Base-by-base conservation (phyloP, 2,888 invertebrate genomes). In the Ellobium chinense region DNA sequence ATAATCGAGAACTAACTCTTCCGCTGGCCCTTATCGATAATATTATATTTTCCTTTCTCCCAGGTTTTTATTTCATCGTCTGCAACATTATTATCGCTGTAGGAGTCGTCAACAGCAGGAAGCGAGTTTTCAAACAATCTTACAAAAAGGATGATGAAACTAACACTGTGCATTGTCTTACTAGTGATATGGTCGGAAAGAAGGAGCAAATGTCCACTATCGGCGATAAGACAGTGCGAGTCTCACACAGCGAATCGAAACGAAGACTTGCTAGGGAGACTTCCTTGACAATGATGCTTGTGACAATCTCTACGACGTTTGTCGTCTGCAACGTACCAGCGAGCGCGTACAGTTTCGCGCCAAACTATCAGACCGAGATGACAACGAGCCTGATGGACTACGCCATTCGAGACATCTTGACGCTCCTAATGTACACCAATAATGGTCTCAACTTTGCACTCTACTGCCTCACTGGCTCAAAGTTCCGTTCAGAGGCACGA, bases 371-470 rank as follows among this genome's bases (percentile, higher is more conserved):
- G 27, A 68, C 68, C 37, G 9, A 46, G 18, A 46, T 46, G 46
- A 39, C 37, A 3, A 27, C 39, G 21, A 37, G 39, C 24, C 39
- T 14, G 9, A 14, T 68, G 27, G 39, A 37, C 27, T 68, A 39
- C 24, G 68, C 68, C 5, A 24, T 68, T 24, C 37, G 27, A 21
- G 68, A 68, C 39, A 14, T 68, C 5, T 24, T 68, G 37, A n/a
- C 37, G 24, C 5, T 68, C 27, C 1, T 68, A 9, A 68, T 68
- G 68, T 68, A 68, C 27, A 68, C 68, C n/a, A 68, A 68, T 27
- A 68, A 68, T 14, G 24, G 39, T 39, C 37, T 68, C 9, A 68
- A 68, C 39, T 68, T 68, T 39, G 21, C 39, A 2, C 14, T 68
- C 9, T 68, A 68, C 68, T 68, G 68, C 27, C 24, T 68, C 27